Base-by-base conservation (phyloP, 2,888 invertebrate species). In the Tubiluchus corallicola region DNA sequence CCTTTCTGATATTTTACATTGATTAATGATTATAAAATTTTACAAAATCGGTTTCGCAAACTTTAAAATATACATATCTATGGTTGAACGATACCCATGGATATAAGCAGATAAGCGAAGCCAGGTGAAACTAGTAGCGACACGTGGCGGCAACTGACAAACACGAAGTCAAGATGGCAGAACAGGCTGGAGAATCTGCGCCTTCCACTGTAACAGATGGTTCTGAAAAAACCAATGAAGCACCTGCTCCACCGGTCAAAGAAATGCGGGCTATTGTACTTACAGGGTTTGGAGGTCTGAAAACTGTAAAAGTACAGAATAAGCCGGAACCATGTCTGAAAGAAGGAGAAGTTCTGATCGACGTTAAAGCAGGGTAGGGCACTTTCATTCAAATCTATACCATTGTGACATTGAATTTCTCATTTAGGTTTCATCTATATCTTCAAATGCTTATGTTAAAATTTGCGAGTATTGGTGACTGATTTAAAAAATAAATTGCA, bases 231-330 rank as follows among this genome's bases (percentile, higher is more conserved):
- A 42, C 43, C 3, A 48, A 37, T 18, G 21, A 40, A 20, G 47
- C 44, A 2, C 37, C 44, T 3, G 48, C 52, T 16, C 53, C 55
- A 37, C 49, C 74, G 53, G 76, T 76, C 52, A 80, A 81, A 65
- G 80, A 82, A 68, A 82, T 83, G 82, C 73, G 79, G 60, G 80
- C 81, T 45, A 76, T 84, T 55, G 78, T 82, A 50, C 73, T 84
- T 54, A 79, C 78, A 52, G 79, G 81, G 56, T 85, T 82, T 66
- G 85, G 84, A 37, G 83, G 83, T 38, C 70, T 82, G 49, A 83
- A 83, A 65, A 76, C 79, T 61, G 77, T 84, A 54, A 83, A 83
- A 68, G 76, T 81, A 52, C 71, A 77, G 57, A 80, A 77, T 65
- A 79, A 79, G 60, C 78, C 80, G 19, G 81, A 82, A 62, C 79